Base-by-base conservation (phyloP, 2,888 invertebrate genomes). In the Microdon myrmicae region DNA sequence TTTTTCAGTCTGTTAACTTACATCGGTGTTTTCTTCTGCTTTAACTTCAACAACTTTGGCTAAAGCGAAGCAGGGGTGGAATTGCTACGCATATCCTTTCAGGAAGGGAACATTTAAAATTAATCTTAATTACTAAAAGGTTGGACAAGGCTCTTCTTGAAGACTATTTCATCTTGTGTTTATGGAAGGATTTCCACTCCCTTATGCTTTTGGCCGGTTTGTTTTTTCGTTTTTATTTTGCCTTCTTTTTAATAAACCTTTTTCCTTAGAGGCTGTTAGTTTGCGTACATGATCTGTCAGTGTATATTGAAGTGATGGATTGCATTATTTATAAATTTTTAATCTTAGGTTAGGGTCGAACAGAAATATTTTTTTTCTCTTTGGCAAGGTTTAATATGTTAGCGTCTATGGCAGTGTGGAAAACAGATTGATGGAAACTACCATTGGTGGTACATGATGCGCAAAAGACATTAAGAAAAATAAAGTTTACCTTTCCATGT, bases 61-160 rank as follows among this genome's bases (percentile, higher is more conserved):
- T 12, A 29, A 16, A 26, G 12, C 8, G n/a, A 26, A 4, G 29
- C 6, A 26, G 3, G 26, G 13, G 9, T 23, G 10, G 41, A 48
- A 48, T 38, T 35, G 38, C 32, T 37, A 44, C 32, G 43, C 16
- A 22, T 39, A 45, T 49, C 44, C 44, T 49, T 34, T 20, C 16
- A 41, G 41, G 49, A 31, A 34, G 35, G 32, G 47, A 43, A 58
- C 41, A 51, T 64, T 64, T 64, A 34, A 64, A 64, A 64, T 64
- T 64, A 64, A 64, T 64, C 64, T 64, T 64, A 64, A 64, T 64
- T 64, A 64, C 64, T 51, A 28, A 64, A 64, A 64, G 64, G 64
- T 56, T 64, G 58, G 53, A 43, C 56, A 45, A 34, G 60, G 48
- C 56, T 45, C 48, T 56, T 49, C 17, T 28, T 49, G 49, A 43